A percentile compares a stretch with the other conserved stretches of the same genome.
Evolutionary conservation across 2,888 invertebrate species (phyloP).

Genomic region (Flexamia atlantica): DNA sequence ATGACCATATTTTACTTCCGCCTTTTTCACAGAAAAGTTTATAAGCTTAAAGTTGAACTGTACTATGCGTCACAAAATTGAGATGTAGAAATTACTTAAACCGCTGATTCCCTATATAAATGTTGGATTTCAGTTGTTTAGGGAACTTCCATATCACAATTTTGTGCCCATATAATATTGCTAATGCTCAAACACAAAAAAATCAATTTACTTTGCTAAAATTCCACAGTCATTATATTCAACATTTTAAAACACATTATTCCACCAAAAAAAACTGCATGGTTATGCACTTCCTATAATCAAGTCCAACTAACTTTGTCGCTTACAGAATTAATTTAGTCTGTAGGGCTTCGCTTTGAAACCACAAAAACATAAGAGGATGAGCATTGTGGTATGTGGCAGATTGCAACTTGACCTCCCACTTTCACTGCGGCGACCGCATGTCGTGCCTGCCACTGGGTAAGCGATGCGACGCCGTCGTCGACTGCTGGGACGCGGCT

Average conservation of each 20-base stretch:
- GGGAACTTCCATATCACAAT: too few relatives aligned
- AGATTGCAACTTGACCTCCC: conserved; percentile 82
- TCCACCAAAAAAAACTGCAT: not conserved
- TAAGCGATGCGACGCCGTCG: conserved; percentile 84
- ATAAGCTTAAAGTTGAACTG: too few relatives aligned
- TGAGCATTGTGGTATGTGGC: conserved; percentile 71
- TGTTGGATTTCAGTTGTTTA: too few relatives aligned
- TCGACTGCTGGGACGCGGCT: conserved; percentile 88
- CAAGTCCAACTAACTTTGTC: not conserved
- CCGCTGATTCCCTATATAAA: too few relatives aligned
- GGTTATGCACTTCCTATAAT: not conserved
- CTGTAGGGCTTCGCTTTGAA: not conserved
- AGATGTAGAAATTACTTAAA: too few relatives aligned
- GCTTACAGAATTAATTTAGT: not conserved
- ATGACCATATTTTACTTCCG: too few relatives aligned
- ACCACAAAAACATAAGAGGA: conserved; percentile 3
- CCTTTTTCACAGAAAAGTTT: too few relatives aligned
- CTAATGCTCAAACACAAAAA: too few relatives aligned
- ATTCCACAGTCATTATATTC: too few relatives aligned
- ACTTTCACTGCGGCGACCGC: conserved; percentile 85
- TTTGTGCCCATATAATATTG: too few relatives aligned
- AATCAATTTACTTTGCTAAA: too few relatives aligned
- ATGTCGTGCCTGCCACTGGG: conserved; percentile 85
- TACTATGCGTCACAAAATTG: too few relatives aligned
- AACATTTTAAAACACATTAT: not conserved